Base-by-base conservation (phyloP, 2,888 invertebrate genomes). In the Drosophila pseudotakahashii region DNA sequence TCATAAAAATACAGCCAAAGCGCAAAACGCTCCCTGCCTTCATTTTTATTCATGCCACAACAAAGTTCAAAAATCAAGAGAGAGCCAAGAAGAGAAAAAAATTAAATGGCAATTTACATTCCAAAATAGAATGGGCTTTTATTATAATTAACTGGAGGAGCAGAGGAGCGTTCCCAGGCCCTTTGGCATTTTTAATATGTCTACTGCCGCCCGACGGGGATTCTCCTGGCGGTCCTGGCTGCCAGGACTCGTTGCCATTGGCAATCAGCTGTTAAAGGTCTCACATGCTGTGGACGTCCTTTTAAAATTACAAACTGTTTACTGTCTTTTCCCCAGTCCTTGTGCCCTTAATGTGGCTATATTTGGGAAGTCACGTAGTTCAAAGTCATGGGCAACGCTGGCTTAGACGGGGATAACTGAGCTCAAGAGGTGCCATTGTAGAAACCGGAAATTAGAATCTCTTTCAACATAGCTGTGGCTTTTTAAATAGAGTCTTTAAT, bases 81-180 rank as follows among this genome's bases (percentile, higher is more conserved):
- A 42, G 64, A 71, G 70, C 6, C 10, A 13, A 11, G 9, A 23
- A 61, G n/a, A 9, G 6, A 45, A 74, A 76, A 66, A 67, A 73
- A 77, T 84, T 83, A 81, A 88, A 83, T 79, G 73, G 84, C 79
- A 84, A 88, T 85, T 85, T 88, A 75, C 77, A 84, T 88, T 81
- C 75, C 78, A 70, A 75, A 79, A 80, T 63, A 77, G 62, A 81
- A 86, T 64, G 63, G 58, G 62, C 59, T 74, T 76, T 79, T 75
- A 79, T 88, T 81, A 81, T 82, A 87, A 82, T 87, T 82, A 81
- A 88, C 82, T 83, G 54, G 30, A 34, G 53, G 44, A 64, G 44
- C 53, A 37, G 23, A 32, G 23, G 14, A 53, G 59, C 44, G 34
- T 10, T 45, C 19, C 19, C 19, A 19, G 19, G 19, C 19, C 2